Evolutionary conservation across 1,140 invertebrate species (phyloP), one percentile per base, ranked within the genome.

Genomic region (Drosophila ficusphila): DNA sequence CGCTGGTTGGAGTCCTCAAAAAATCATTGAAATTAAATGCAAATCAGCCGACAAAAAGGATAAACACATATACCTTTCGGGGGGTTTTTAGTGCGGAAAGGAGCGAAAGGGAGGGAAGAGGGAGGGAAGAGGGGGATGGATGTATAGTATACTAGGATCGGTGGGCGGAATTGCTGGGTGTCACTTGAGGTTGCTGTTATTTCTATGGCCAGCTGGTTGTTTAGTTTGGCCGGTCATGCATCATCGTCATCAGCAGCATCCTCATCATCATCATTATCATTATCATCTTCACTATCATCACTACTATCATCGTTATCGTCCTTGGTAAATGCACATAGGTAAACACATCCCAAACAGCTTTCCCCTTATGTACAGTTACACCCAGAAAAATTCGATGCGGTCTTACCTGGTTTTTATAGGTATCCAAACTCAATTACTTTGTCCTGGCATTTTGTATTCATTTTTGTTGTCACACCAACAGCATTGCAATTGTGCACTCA

Each of bases 11-110:
- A 14, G 25, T 41, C 14, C 38, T 69, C 65, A 71, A 74, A 83
- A 77, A 75, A 83, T 75, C 70, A 70, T 74, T 83, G 79, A 81
- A 83, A 83, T 83, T 83, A 83, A 83, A 83, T 85, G 79, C 81
- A 79, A 83, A 83, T 83, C 79, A 85, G 70, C 51, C 64, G 79
- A 69, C 71, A 75, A 74, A 54, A 56, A 42, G 68, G 57, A 54
- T 31, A 49, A 57, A 42, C 49, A 44, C 39, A 48, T 48, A 54
- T 34, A 25, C n/a, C 21, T n/a, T n/a, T n/a, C n/a, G n/a, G n/a
- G n/a, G n/a, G n/a, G n/a, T n/a, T n/a, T n/a, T n/a, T n/a, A n/a
- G n/a, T n/a, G n/a, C n/a, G n/a, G n/a, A n/a, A n/a, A n/a, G n/a
- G n/a, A n/a, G n/a, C n/a, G n/a, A n/a, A n/a, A n/a, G 1, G 19